Conservation (phyloP, 2,888 invertebrate genomes). For the Julus scanicus region DNA sequence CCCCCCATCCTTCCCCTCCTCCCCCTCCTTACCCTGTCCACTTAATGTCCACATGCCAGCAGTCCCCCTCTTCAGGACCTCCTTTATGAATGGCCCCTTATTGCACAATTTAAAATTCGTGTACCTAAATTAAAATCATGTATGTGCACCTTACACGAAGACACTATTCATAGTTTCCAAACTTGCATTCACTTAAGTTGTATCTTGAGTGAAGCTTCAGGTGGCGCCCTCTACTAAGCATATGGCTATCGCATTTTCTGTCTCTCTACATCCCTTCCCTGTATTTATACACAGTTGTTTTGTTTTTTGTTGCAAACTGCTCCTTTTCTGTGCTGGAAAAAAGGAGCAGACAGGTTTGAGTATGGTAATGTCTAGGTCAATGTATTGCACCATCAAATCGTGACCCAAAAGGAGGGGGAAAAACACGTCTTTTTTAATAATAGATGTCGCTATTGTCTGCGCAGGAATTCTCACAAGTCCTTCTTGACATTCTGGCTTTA, state of each 20-base stretch:
- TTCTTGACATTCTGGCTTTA: neutral
- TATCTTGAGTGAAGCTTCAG: too few species aligned
- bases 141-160: too few species aligned
- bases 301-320: conserved; percentile 9
- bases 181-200: too few species aligned
- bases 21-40: too few species aligned
- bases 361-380: conserved; percentile 39
- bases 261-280: neutral
- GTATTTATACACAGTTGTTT: neutral
- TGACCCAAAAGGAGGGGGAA: conserved; percentile 18
- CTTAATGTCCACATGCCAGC: too few species aligned
- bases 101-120: too few species aligned
- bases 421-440: conserved; percentile 10
- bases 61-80: too few species aligned
- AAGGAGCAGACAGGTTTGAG: conserved; percentile 39
- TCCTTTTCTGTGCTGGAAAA: neutral
- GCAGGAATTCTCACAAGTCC: conserved; percentile 5
- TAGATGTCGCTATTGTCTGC: conserved; percentile 36
- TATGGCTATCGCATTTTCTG: neutral
- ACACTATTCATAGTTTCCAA: too few species aligned
- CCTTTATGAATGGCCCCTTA: too few species aligned
- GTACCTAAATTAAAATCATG: too few species aligned
- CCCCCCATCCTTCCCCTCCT: too few species aligned
- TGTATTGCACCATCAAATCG: conserved; percentile 36
- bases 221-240: too few species aligned